Conservation (phyloP, 2,888 invertebrate genomes). For the Machimus atricapillus region DNA sequence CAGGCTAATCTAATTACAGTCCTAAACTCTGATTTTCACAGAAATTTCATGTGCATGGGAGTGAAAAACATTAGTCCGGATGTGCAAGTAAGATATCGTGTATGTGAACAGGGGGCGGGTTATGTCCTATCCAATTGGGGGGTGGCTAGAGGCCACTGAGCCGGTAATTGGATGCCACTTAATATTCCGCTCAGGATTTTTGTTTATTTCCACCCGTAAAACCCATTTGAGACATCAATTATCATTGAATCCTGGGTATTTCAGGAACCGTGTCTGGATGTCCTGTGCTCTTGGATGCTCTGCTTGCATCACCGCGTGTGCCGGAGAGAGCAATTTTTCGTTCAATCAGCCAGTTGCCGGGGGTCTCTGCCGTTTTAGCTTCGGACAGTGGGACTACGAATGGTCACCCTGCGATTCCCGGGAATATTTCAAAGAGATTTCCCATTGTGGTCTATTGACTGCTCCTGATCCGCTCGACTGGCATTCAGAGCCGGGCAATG, state of each 20-base stretch:
- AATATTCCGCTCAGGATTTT: conserved; percentile 30
- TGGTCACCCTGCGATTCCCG: background rate
- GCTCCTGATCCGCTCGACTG: background rate
- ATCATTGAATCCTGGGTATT: background rate
- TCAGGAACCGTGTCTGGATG: background rate
- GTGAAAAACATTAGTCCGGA: background rate
- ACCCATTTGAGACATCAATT: conserved; percentile 36
- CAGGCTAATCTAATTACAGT: background rate
- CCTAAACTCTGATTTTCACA: background rate
- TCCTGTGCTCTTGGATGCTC: background rate
- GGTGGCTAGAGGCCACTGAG: background rate
- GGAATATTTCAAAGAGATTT: background rate
- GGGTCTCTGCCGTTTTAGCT: background rate
- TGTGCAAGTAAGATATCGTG: background rate
- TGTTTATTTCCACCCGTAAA: conserved; percentile 31
- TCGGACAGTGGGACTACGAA: background rate
- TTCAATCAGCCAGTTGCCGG: background rate
- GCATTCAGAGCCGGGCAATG: background rate
- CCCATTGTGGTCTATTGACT: conserved; percentile 2
- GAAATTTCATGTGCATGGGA: background rate
- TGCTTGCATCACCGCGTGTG: background rate
- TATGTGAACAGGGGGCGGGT: background rate
- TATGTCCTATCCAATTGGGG: background rate
- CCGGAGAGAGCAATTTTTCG: background rate
- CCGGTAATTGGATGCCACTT: conserved; percentile 10